Conservation (phyloP, 2,113 vertebrate species). For the Zosterops hypoxanthus region DNA sequence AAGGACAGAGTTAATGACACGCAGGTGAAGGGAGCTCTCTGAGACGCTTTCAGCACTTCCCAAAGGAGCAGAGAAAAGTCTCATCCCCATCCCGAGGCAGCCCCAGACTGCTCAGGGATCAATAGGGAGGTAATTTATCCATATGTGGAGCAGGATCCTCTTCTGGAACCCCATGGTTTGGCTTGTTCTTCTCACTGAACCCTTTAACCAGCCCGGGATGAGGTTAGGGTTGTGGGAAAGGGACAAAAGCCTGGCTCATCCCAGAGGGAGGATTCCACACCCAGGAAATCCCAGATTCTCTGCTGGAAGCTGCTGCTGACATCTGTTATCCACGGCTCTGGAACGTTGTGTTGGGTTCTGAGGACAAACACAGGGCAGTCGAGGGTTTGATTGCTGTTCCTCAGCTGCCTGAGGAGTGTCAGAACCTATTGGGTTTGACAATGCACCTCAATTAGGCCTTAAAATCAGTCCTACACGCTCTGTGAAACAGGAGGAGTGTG, state of each 20-base stretch:
- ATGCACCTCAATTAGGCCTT: conserved; percentile 58
- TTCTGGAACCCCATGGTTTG: background rate
- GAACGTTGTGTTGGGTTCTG: background rate
- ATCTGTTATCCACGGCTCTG: background rate
- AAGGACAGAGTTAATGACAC: background rate
- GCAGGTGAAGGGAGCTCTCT: background rate
- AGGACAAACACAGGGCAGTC: background rate
- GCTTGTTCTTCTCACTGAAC: background rate
- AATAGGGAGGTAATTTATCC: background rate
- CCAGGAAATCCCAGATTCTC: background rate
- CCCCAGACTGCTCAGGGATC: background rate
- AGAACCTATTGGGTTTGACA: conserved; percentile 58
- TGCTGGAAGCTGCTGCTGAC: background rate
- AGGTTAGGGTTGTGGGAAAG: background rate
- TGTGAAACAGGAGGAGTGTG: background rate
- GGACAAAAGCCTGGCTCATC: background rate
- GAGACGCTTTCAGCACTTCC: background rate
- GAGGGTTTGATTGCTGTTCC: background rate
- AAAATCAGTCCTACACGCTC: conserved; percentile 5
- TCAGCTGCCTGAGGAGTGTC: conserved; percentile 17
- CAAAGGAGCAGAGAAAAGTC: background rate
- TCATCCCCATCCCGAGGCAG: background rate
- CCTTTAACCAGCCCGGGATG: background rate
- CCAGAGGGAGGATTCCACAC: background rate
- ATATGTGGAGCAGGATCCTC: background rate